A percentile compares a stretch with the other conserved stretches of the same genome.
Conservation (phyloP, 2,113 vertebrate species). For the Eonycteris spelaea region DNA sequence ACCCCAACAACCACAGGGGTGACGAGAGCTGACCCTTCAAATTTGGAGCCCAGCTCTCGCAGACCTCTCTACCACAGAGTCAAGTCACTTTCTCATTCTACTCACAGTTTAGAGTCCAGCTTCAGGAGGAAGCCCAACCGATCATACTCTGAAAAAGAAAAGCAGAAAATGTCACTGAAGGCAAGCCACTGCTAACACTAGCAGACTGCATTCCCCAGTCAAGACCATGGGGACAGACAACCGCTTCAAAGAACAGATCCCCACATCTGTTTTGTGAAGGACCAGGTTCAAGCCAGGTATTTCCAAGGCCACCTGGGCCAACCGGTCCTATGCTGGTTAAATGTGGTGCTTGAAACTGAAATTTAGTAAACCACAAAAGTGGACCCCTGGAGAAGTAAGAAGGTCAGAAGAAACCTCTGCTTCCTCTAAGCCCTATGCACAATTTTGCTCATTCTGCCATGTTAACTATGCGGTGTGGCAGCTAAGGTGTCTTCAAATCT, state of each 20-base stretch:
- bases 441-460: not conserved
- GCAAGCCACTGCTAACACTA: not conserved
- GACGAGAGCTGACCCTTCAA: not conserved
- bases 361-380: not conserved
- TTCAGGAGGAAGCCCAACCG: constrained; percentile 96
- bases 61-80: not conserved
- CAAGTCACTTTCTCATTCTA: constrained; percentile 72
- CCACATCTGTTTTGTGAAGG: not conserved
- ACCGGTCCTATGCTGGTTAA: not conserved
- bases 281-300: not conserved
- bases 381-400: not conserved
- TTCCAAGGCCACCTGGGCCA: not conserved
- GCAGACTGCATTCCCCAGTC: not conserved
- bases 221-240: not conserved
- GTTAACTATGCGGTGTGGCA: not conserved
- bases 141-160: constrained; percentile 92
- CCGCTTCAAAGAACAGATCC: not conserved
- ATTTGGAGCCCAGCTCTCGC: not conserved
- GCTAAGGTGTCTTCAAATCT: not conserved
- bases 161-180: constrained; percentile 38
- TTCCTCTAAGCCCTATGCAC: not conserved
- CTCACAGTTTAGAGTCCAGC: constrained; percentile 96
- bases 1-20: not conserved
- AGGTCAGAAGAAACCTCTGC: not conserved
- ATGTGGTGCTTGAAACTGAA: not conserved